Base-by-base conservation (phyloP, 2,797 vertebrate species). In the Euphonia xanthogaster region DNA sequence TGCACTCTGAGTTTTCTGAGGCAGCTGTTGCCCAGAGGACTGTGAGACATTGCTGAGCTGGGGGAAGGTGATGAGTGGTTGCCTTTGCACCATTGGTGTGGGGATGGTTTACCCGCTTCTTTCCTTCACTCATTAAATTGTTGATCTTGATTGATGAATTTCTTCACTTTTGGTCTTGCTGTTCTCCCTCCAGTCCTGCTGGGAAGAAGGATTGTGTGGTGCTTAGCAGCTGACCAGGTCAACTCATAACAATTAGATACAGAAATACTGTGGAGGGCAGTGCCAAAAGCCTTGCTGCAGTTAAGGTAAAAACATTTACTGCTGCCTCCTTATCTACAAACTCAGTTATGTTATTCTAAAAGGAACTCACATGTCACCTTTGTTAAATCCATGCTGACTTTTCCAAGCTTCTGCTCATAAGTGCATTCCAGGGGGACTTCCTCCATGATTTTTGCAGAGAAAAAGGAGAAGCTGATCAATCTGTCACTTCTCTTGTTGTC, bases 21-120 rank as follows among this genome's bases (percentile, higher is more conserved):
- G 12, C 28, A 33, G 45, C 17, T 48, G 22, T 1, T 55, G 17
- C 12, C 60, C 40, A 6, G 19, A 35, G 35, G 8, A 3, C 28
- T 50, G 23, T 0, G 8, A 28, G 44, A 14, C 19, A 17, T 8
- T 23, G 22, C n/a, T 25, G 61, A 42, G 31, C 51, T 23, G 19
- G 6, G 17, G 31, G 4, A 2, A 27, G 9, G 15, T 9, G 45
- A 7, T 11, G 39, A 24, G 12, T 0, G 0, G 14, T 8, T 58
- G 35, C 19, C 12, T 44, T 57, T 58, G 15, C 31, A 39, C 22
- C 31, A 14, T 0, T 24, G 21, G 2, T 35, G 25, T 13, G 13
- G 6, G 18, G 5, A 12, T n/a, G 9, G 14, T 33, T 27, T n/a
- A 20, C 7, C 6, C 16, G 11, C 5, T 19, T 48, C 11, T 54